Percentiles rank a stretch among this genome's conserved stretches.
These are phyloP conservation scores for Triplophysa dalaica DNA, from an alignment of 2,113 vertebrate genomes.

Conservation along the genomic window DNA sequence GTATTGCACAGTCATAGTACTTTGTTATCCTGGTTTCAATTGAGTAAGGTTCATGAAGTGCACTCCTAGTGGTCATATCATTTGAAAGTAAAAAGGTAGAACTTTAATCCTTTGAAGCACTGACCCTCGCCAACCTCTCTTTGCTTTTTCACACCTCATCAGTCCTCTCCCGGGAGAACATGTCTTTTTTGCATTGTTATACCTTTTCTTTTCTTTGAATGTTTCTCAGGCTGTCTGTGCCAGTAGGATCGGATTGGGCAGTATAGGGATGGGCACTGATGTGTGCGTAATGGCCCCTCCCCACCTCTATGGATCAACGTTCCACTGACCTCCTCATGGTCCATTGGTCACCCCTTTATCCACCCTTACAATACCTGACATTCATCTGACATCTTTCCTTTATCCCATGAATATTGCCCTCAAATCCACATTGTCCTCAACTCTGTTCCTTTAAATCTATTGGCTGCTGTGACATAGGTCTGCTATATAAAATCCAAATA, in stretches of 20 bases:
- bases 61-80: not conserved
- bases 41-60: not conserved
- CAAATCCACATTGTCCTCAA: conserved; percentile 43
- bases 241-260: conserved; percentile 33
- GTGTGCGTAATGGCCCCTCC: conserved; percentile 50
- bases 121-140: conserved; percentile 19
- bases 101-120: not conserved
- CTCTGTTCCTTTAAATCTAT: conserved; percentile 44
- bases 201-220: conserved; percentile 30
- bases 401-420: conserved; percentile 54
- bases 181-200: conserved; percentile 26
- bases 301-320: conserved; percentile 51
- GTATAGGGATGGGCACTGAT: conserved; percentile 40
- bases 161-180: conserved; percentile 16
- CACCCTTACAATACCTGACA: conserved; percentile 57
- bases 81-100: not conserved
- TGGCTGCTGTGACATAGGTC: conserved; percentile 31
- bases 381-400: conserved; percentile 58
- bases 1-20: not conserved
- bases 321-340: conserved; percentile 58
- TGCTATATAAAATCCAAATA: conserved; percentile 9
- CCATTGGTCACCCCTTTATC: conserved; percentile 51
- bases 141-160: conserved; percentile 30
- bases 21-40: not conserved
- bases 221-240: conserved; percentile 39